phyloP scores from a whole-genome alignment of 2,888 invertebrate genomes.

The Apotomis turbidana region DNA sequence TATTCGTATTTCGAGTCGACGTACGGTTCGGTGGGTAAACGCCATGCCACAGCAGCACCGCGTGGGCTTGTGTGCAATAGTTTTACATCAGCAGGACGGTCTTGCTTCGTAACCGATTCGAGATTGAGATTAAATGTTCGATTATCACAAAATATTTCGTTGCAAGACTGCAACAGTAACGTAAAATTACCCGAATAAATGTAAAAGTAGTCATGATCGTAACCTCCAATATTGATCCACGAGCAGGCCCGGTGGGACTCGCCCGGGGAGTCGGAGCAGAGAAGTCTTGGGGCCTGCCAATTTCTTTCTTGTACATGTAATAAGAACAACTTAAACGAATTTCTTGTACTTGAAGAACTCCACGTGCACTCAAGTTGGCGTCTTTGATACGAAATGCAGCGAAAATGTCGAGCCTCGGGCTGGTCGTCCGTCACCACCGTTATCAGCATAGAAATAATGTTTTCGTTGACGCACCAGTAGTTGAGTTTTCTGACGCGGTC shows the following conservation, averaged over 20 bases:
- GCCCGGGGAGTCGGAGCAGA: not conserved
- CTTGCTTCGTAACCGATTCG: not conserved
- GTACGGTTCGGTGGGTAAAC: not conserved
- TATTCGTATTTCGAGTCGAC: not conserved
- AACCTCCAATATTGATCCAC: not conserved
- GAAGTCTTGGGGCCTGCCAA: not conserved
- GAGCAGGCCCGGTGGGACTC: not conserved
- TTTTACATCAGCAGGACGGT: not conserved
- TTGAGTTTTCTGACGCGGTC: not conserved
- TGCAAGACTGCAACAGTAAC: slow-evolving; percentile 19
- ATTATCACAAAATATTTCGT: not conserved
- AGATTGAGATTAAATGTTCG: not conserved
- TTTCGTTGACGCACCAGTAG: not conserved
- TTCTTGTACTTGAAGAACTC: not conserved
- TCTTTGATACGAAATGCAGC: not conserved
- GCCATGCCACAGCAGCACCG: not conserved
- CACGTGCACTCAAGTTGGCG: not conserved
- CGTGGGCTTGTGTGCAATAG: not conserved
- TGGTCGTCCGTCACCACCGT: not conserved
- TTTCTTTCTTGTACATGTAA: not conserved
- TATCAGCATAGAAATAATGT: not conserved
- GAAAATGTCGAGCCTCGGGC: not conserved
- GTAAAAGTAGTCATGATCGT: not conserved
- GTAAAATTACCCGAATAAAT: not conserved
- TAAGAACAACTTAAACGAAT: not conserved